Base-by-base conservation (phyloP, 2,888 invertebrate genomes). In the Octodonta nipae region DNA sequence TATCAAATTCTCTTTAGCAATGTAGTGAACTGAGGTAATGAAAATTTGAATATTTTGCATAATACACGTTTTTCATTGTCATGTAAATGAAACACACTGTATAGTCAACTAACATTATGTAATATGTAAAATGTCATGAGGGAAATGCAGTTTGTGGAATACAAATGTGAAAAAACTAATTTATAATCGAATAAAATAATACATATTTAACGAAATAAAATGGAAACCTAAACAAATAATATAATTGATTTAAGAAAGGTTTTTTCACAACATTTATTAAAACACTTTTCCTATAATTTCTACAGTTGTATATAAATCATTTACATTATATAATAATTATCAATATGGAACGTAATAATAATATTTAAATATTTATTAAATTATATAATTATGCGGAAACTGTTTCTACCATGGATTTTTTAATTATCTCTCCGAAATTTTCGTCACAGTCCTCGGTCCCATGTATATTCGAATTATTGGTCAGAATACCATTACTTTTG, bases 361-460 rank as follows among this genome's bases (percentile, higher is more conserved):
- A 41, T 45, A 48, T 41, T 45, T n/a, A 37, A 36, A 35, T 41
- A 22, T 22, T 34, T 30, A 34, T 10, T 22, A 22, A 7, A 11
- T 11, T 22, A 22, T 22, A 2, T 22, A 22, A 22, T 22, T 75
- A 85, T 66, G 83, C 83, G 51, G 79, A 81, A 51, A 84, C 86
- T 50, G 85, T 86, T 62, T 88, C 87, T 55, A 87, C 86, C 73
- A 88, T 86, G 41, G 85, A 83, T 64, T 88, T 86, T 63, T 87
- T 88, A 48, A 88, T 87, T 51, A 89, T 82, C 66, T 88, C 87
- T 32, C 87, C 87, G 55, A 88, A 86, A 60, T 87, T 87, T 52
- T 85, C 84, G 46, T 70, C 71, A 48, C 66, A 66, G 33, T 69
- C 64, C 28, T 66, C 68, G 26, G 54, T 43, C 6, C 10, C 22